Conservation (phyloP, 2,797 vertebrate species). For the Cetoscarus ocellatus region DNA sequence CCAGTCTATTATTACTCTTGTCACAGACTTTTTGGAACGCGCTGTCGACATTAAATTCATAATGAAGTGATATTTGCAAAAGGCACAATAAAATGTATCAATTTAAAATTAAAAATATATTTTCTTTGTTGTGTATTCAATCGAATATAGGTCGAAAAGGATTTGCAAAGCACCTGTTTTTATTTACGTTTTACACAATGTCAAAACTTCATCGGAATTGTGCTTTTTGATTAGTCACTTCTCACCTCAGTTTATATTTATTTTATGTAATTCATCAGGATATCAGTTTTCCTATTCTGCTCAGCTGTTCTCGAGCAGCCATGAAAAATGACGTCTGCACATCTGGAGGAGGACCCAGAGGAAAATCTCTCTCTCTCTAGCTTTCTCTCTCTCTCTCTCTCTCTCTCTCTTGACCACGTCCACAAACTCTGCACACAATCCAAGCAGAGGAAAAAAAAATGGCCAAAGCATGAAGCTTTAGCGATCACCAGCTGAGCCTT, state of each 20-base stretch:
- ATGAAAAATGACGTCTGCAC: constrained; percentile 55
- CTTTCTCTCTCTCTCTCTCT: constrained; percentile 34
- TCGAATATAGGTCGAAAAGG: no score
- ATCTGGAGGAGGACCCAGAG: constrained; percentile 78
- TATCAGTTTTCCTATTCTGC: not conserved
- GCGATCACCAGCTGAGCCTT: constrained; percentile 33
- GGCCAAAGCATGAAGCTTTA: constrained; percentile 48
- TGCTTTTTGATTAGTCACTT: no score
- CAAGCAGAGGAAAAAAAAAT: constrained; percentile 25
- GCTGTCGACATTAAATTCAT: no score
- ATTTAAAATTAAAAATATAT: no score
- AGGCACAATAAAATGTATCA: no score
- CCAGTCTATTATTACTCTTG: no score
- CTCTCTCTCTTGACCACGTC: constrained; percentile 67
- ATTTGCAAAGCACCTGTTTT: no score
- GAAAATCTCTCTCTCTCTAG: constrained; percentile 32
- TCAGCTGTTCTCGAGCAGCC: constrained; percentile 18
- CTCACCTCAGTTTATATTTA: not conserved
- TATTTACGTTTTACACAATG: no score
- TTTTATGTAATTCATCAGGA: not conserved
- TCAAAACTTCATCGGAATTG: no score
- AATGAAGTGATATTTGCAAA: no score
- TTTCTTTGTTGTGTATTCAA: no score
- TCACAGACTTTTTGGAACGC: no score
- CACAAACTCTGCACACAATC: constrained; percentile 56